These are phyloP conservation scores for Cephus nigrinus DNA, from an alignment of 2,888 invertebrate species.

Conservation along the genomic window DNA sequence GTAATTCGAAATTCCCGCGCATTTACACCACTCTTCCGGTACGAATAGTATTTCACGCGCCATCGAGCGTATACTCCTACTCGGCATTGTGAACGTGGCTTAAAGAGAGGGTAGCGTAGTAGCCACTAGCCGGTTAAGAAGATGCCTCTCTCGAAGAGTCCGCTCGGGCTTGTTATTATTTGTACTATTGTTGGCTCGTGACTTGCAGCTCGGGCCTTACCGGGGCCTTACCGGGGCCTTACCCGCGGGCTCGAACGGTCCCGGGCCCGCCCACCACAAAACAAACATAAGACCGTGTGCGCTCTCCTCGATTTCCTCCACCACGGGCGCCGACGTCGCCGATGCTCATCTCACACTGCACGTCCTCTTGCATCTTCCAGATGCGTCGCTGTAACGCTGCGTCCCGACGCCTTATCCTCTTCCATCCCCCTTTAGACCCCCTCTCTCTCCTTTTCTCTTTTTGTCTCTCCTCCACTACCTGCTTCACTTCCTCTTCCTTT, in stretches of 20 bases:
- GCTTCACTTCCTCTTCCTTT: constrained; percentile 4
- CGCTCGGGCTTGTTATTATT: constrained; percentile 60
- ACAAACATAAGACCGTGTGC: constrained; percentile 46
- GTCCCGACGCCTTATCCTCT: not conserved
- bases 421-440: not conserved
- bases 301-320: constrained; percentile 16
- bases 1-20: not conserved
- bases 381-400: not conserved
- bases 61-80: not conserved
- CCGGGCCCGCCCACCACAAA: constrained; percentile 56
- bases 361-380: not conserved
- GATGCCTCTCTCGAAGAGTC: constrained; percentile 38
- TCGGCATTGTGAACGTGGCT: constrained; percentile 41
- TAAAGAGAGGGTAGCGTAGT: constrained; percentile 45
- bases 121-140: constrained; percentile 50
- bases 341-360: not conserved
- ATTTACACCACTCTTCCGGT: not conserved
- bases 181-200: constrained; percentile 66
- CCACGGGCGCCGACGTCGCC: not conserved
- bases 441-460: not conserved
- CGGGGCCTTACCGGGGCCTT: constrained; percentile 35
- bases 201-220: constrained; percentile 57
- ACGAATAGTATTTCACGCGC: not conserved
- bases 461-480: constrained; percentile 2
- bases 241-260: constrained; percentile 19